phyloP scores from a whole-genome alignment of 2,888 invertebrate genomes.

The Heliconius ethilla region DNA sequence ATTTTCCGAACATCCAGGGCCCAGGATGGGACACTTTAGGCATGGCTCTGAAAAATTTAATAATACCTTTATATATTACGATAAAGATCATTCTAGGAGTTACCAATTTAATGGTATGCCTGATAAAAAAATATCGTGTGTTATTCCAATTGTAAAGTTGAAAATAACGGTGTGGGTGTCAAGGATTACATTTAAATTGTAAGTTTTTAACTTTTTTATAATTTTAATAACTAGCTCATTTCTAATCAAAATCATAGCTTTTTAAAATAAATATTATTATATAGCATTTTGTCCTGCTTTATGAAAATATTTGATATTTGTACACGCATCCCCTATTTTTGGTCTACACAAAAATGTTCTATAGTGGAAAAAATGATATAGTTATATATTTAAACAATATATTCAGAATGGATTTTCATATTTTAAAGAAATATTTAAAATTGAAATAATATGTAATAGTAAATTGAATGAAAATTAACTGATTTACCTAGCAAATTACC shows the following conservation, averaged over 20 bases:
- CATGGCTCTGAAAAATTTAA: not conserved
- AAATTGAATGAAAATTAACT: too few relatives aligned
- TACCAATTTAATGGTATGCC: constrained; percentile 6
- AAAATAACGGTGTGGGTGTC: constrained; percentile 26
- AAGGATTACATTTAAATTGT: constrained; percentile 24
- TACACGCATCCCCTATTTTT: not conserved
- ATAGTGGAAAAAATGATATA: too few relatives aligned
- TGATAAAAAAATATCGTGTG: constrained; percentile 8
- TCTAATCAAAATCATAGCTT: not conserved
- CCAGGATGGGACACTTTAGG: not conserved
- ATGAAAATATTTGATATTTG: not conserved
- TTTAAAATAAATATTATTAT: not conserved
- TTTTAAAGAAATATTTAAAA: too few relatives aligned
- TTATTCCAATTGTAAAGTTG: constrained; percentile 24
- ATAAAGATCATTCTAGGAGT: not conserved
- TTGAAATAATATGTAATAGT: too few relatives aligned
- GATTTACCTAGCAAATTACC: too few relatives aligned
- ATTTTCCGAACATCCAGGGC: not conserved
- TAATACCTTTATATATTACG: not conserved
- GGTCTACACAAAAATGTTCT: too few relatives aligned
- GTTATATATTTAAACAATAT: too few relatives aligned
- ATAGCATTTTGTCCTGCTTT: not conserved
- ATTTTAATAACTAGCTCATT: not conserved
- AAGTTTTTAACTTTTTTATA: constrained; percentile 1
- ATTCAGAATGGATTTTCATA: too few relatives aligned